phyloP scores from a whole-genome alignment of 2,797 vertebrate species.

The Phataginus tricuspis region DNA sequence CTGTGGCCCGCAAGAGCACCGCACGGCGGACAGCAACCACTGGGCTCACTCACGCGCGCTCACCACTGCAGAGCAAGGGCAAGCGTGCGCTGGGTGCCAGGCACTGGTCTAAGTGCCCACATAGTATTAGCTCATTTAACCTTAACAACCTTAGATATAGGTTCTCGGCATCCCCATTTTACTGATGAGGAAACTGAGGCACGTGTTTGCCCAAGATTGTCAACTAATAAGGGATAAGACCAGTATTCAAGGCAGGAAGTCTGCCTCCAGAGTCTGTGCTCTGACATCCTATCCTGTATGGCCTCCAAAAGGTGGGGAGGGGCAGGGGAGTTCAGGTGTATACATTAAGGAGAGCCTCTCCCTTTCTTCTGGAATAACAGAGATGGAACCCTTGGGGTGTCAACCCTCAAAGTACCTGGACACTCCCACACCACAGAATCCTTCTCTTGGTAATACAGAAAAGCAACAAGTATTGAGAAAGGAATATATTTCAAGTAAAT shows the following conservation, averaged over 20 bases:
- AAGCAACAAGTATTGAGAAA: not conserved
- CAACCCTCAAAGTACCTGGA: not conserved
- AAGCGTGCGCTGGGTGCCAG: too few relatives aligned
- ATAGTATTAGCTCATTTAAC: not conserved
- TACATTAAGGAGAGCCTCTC: not conserved
- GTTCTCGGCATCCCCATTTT: not conserved
- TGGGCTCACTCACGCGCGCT: not conserved
- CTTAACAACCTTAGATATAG: not conserved
- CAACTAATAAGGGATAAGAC: not conserved
- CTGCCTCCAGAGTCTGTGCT: not conserved
- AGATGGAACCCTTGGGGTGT: not conserved
- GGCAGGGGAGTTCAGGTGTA: rapidly evolving
- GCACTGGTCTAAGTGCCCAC: not conserved
- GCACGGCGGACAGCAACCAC: not conserved
- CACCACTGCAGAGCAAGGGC: not conserved
- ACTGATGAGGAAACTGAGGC: not conserved
- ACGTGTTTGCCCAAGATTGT: not conserved
- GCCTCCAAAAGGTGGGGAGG: not conserved
- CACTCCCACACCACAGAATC: not conserved
- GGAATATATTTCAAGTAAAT: not conserved
- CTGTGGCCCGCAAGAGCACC: not conserved
- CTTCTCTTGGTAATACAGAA: not conserved
- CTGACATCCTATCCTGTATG: not conserved
- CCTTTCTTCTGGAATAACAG: not conserved
- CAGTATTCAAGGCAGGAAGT: not conserved